phyloP scores from a whole-genome alignment of 2,888 invertebrate species.

The Cephus sareptanus region DNA sequence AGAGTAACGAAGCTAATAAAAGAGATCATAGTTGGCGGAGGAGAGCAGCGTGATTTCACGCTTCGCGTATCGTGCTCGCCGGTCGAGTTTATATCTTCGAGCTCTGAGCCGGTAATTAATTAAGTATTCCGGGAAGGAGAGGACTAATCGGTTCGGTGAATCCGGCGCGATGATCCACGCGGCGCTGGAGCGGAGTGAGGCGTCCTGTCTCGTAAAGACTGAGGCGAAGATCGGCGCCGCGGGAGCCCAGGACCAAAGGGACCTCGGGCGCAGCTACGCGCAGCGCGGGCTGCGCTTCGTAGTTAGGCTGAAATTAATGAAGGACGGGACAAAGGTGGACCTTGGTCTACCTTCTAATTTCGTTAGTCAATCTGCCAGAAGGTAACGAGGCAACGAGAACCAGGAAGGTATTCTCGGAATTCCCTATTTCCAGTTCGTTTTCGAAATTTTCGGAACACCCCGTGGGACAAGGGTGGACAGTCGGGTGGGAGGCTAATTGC shows the following conservation, averaged over 20 bases:
- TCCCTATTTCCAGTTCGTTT: background rate
- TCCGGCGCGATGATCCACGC: background rate
- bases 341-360: constrained; percentile 9
- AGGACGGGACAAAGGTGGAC: constrained; percentile 17
- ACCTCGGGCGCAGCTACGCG: background rate
- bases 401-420: background rate
- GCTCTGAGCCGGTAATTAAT: constrained; percentile 19
- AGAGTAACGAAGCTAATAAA: background rate
- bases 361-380: background rate
- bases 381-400: background rate
- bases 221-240: background rate
- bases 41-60: background rate
- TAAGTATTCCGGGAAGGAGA: constrained; percentile 19
- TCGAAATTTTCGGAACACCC: background rate
- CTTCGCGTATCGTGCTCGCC: background rate
- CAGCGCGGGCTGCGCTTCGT: background rate
- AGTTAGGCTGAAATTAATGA: constrained; percentile 18
- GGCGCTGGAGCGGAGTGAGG: background rate
- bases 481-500: background rate
- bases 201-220: background rate
- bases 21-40: background rate
- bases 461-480: background rate
- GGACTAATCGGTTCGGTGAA: constrained; percentile 22
- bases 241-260: background rate
- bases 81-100: constrained; percentile 4